These are phyloP conservation scores for Sander lucioperca DNA, from an alignment of 2,113 vertebrate species.

Conservation along the genomic window DNA sequence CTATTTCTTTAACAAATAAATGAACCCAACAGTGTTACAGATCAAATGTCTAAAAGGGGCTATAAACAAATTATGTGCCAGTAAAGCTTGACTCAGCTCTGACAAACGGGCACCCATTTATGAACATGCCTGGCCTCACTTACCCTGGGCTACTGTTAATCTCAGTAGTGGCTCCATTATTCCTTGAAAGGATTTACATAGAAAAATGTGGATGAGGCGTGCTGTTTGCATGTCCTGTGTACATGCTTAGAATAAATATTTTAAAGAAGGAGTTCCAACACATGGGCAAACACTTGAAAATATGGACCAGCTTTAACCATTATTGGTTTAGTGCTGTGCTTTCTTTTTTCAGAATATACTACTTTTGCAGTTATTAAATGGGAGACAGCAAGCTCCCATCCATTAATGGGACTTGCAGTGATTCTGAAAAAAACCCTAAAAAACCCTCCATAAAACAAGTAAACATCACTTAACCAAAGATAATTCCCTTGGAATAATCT, in stretches of 20 bases:
- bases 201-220: neutral
- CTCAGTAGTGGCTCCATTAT: constrained; percentile 18
- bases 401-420: neutral
- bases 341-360: neutral
- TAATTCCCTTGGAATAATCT: constrained; percentile 15
- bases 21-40: constrained; percentile 16
- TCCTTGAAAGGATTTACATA: neutral
- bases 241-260: neutral
- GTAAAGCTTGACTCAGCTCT: constrained; percentile 32
- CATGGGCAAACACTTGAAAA: constrained; percentile 4
- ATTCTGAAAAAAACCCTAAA: neutral
- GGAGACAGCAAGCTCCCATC: neutral
- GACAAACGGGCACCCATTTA: constrained; percentile 26
- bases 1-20: neutral
- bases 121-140: constrained; percentile 27
- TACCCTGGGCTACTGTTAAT: neutral
- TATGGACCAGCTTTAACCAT: neutral
- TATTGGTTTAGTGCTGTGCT: neutral
- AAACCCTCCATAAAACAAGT: neutral
- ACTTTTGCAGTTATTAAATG: neutral
- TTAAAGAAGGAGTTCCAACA: neutral
- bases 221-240: neutral
- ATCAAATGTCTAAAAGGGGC: constrained; percentile 39
- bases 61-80: constrained; percentile 40
- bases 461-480: constrained; percentile 22